Percentiles rank a stretch among this genome's conserved stretches.
Evolutionary conservation across 2,888 invertebrate species (phyloP).

Genomic region (Amphiduros pacificus): DNA sequence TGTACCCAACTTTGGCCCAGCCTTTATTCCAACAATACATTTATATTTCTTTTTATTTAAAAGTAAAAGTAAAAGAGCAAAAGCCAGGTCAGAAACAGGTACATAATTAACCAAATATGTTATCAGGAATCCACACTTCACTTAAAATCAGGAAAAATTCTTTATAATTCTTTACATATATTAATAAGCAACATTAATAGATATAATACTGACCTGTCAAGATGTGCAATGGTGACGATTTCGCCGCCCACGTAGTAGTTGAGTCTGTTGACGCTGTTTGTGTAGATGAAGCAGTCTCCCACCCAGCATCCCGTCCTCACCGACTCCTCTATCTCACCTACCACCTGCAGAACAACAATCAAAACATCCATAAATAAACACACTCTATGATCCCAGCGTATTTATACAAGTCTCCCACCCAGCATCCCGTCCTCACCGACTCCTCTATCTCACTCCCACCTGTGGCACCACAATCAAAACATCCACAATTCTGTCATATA

Average conservation of each 20-base stretch:
- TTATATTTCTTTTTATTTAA: too few relatives aligned
- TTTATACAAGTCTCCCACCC: constrained; percentile 99
- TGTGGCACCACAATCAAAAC: too few relatives aligned
- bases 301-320: constrained; percentile 97
- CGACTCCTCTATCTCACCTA: constrained; percentile 84
- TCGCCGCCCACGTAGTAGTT: constrained; percentile 99
- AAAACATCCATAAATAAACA: constrained; percentile 2
- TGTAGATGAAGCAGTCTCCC: constrained; percentile 99
- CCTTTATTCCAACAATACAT: too few relatives aligned
- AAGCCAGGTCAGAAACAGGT: too few relatives aligned
- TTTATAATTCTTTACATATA: background rate
- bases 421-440: constrained; percentile 88
- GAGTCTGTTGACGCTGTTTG: constrained; percentile 93
- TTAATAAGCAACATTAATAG: too few relatives aligned
- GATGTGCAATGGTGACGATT: constrained; percentile 95
- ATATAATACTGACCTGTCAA: constrained; percentile 69
- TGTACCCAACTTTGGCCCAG: too few relatives aligned
- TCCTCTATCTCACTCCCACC: constrained; percentile 91
- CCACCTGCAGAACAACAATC: constrained; percentile 64
- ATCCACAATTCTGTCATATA: too few relatives aligned
- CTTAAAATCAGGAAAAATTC: background rate
- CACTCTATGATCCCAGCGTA: too few relatives aligned
- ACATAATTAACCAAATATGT: too few relatives aligned
- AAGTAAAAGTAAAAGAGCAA: too few relatives aligned
- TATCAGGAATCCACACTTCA: too few relatives aligned